Base-by-base conservation (phyloP, 2,888 invertebrate genomes). In the Alloscopus bannaensis region DNA sequence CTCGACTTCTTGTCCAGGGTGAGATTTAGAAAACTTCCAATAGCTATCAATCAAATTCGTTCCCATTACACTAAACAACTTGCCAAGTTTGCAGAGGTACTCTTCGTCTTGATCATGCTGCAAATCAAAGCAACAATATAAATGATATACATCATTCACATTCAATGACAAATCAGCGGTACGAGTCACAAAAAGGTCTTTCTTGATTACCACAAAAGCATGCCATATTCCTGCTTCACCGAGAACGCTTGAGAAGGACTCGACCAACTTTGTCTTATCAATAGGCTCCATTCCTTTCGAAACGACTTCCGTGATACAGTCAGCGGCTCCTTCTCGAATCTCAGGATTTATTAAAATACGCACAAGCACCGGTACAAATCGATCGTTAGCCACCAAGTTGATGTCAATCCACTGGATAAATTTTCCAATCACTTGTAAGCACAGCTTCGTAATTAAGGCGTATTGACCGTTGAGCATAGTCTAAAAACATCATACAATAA, bases 341-440 rank as follows among this genome's bases (percentile, higher is more conserved):
- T 86, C 83, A 18, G 79, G 70, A 29, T 84, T 81, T 0, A 87
- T 84, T 83, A 91, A 86, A 80, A 89, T 88, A 4, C 87, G 87
- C 24, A 91, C 88, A 29, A 91, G 87, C 18, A 90, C 87, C 2
- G 88, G 86, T 31, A 91, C 90, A 83, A 91, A 90, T 31, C 88
- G 88, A 66, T 91, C 90, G 85, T 91, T 91, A 52, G 90, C 91
- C 24, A 91, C 89, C 36, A 91, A 87, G 57, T 88, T 88, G 66
- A 91, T 90, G 86, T 91, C 91, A 71, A 91, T 91, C 91, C 91
- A 91, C 1, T 90, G 89, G 16, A 91, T 88, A 86, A 89, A 91
- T 24, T 89, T 88, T 1, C 91, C 91, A 65, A 91, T 89, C 13
- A 83, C 84, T 71, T 83, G 75, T 11, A 84, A 69, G 36, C 85